These are phyloP conservation scores for Papio anubis DNA, from an alignment of 2,113 vertebrate species.

Conservation along the genomic window DNA sequence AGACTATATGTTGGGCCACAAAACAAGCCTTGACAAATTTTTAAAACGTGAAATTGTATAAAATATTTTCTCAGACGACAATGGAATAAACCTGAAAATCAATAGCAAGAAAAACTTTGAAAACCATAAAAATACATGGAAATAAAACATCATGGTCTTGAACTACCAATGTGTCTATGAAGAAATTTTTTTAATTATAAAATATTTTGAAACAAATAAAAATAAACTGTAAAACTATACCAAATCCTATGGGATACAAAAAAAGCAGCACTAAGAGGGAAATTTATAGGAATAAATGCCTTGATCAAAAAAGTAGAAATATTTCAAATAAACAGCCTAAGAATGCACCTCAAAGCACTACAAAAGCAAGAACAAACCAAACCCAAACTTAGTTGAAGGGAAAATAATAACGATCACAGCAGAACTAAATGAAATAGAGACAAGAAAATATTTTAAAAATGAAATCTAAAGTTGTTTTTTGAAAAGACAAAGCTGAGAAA, in stretches of 20 bases:
- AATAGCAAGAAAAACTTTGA: not conserved
- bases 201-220: not conserved
- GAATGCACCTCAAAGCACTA: not conserved
- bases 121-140: not conserved
- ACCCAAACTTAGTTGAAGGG: not conserved
- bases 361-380: not conserved
- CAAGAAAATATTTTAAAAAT: not conserved
- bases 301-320: not conserved
- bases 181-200: not conserved
- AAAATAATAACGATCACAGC: not conserved
- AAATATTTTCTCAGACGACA: not conserved
- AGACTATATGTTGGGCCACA: not conserved
- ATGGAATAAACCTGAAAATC: not conserved
- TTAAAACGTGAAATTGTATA: not conserved
- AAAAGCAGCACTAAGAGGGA: not conserved
- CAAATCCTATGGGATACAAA: not conserved
- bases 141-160: not conserved
- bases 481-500: not conserved
- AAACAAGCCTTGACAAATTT: not conserved
- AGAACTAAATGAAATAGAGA: not conserved
- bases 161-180: not conserved
- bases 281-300: not conserved
- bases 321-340: not conserved
- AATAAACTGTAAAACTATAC: not conserved
- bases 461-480: not conserved